Base-by-base conservation (phyloP, 2,888 invertebrate species). In the Liposcelis brunnea region DNA sequence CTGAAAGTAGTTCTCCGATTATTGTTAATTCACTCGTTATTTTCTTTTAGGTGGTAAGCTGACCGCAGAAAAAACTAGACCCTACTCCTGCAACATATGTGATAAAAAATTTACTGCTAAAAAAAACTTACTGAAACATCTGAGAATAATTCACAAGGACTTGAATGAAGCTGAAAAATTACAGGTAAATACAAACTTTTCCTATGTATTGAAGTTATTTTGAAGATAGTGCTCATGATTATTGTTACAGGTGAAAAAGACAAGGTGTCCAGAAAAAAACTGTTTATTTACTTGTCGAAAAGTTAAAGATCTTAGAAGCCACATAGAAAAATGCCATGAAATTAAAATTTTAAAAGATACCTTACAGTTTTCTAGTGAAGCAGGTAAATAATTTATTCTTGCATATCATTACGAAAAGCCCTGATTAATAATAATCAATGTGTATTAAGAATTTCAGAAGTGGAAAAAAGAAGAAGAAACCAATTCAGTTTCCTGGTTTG, bases 381-480 rank as follows among this genome's bases (percentile, higher is more conserved):
- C 14, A 35, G 35, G 35, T 35, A 15, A 26, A 8, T 26, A 8
- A 26, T 26, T 26, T 6, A 26, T 6, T 26, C 4, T 26, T 26
- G 26, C 5, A n/a, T n/a, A n/a, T n/a, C n/a, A n/a, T n/a, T n/a
- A n/a, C n/a, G n/a, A n/a, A n/a, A n/a, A n/a, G n/a, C n/a, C n/a
- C n/a, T n/a, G n/a, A n/a, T n/a, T n/a, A n/a, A n/a, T n/a, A n/a
- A n/a, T n/a, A n/a, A n/a, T n/a, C n/a, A n/a, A n/a, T n/a, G n/a
- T n/a, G n/a, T 26, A 26, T 35, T 14, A 6, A 35, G 35, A 35
- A 14, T 35, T 35, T 16, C 16, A 15, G 10, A 35, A 35, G 7
- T 35, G 35, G 35, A 35, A 35, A 16, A 35, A 16, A 10, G 35
- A 35, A 35, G 35, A 35, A 16, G 35, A 35, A 35, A 16, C 6